phyloP scores from a whole-genome alignment of 2,888 invertebrate species.

The Chaitophorus viminalis region DNA sequence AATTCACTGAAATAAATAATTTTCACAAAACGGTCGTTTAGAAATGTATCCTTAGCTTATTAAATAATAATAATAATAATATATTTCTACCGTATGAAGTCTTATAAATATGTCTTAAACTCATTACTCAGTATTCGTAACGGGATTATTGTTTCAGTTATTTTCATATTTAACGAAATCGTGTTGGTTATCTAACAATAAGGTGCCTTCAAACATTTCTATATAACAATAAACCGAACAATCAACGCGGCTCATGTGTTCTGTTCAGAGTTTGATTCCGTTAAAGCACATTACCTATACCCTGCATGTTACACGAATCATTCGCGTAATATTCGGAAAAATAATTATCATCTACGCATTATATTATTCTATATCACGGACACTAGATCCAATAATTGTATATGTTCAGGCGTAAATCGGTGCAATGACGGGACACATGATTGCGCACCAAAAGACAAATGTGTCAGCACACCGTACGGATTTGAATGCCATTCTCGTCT shows the following conservation, averaged over 20 bases:
- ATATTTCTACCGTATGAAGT: no score
- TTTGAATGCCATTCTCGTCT: slow-evolving; percentile 10
- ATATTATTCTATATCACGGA: background rate
- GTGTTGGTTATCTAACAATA: no score
- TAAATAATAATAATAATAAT: no score
- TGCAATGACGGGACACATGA: slow-evolving; percentile 29
- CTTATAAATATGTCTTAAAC: no score
- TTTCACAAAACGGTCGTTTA: no score
- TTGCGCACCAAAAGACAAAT: slow-evolving; percentile 8
- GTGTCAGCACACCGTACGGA: slow-evolving; percentile 27
- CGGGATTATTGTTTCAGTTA: no score
- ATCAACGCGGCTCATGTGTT: background rate
- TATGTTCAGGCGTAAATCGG: background rate
- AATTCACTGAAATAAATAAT: no score
- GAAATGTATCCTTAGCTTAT: no score
- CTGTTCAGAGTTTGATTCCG: background rate
- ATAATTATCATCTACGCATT: no score
- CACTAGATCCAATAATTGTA: background rate
- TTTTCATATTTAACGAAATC: background rate
- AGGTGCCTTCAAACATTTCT: background rate
- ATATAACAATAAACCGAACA: background rate
- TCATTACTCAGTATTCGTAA: no score
- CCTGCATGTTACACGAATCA: background rate
- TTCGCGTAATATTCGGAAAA: no score
- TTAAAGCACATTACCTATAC: background rate